Percentiles rank a stretch among this genome's conserved stretches.
Evolutionary conservation across 2,113 vertebrate genomes (phyloP).

Genomic region (Garra rufa): DNA sequence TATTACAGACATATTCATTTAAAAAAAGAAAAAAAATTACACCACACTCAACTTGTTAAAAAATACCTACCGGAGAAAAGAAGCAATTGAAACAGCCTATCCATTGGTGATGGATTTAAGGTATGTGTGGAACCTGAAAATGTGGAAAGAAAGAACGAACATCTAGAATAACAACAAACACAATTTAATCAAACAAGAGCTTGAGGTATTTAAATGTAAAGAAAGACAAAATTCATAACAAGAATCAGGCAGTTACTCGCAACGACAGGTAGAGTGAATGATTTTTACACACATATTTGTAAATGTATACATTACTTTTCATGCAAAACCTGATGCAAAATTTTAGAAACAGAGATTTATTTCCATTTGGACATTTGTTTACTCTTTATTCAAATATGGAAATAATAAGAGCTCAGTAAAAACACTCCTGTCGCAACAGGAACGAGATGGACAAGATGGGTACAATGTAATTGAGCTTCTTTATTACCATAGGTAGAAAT

Average conservation of each 20-base stretch:
- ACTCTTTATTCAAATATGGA: background rate
- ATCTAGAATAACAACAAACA: background rate
- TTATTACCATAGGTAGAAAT: too few species aligned
- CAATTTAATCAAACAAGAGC: background rate
- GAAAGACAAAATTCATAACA: background rate
- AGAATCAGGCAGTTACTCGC: background rate
- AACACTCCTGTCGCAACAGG: too few species aligned
- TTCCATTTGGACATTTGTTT: background rate
- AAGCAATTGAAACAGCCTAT: background rate
- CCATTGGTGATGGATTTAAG: constrained; percentile 1
- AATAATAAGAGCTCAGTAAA: background rate
- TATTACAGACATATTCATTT: background rate
- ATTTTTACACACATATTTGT: background rate
- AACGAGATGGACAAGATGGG: too few species aligned
- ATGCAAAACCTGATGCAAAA: background rate
- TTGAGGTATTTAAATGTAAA: background rate
- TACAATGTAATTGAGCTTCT: too few species aligned
- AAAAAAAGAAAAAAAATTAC: background rate
- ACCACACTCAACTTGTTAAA: too few species aligned
- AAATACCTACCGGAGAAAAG: background rate
- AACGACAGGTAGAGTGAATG: background rate
- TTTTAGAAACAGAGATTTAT: background rate
- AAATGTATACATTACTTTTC: background rate
- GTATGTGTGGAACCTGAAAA: background rate
- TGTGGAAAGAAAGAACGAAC: too few species aligned